A percentile compares a stretch with the other conserved stretches of the same genome.
These are phyloP conservation scores for Etheostoma perlongum DNA, from an alignment of 2,797 vertebrate species.

Conservation along the genomic window DNA sequence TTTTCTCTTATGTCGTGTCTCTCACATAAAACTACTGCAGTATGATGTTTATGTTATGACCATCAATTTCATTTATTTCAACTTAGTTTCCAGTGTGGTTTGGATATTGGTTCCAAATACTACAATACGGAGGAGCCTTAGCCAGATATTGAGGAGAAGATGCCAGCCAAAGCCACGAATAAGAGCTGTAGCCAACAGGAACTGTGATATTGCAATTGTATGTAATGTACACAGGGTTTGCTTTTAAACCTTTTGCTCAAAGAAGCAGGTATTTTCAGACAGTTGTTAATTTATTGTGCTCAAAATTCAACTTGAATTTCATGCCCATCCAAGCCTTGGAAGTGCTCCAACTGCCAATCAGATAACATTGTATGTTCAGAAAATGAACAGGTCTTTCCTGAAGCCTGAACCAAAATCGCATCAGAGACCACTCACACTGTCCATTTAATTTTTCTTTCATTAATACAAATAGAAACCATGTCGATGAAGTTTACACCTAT, in stretches of 20 bases:
- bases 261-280: slow-evolving; percentile 7
- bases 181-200: slow-evolving; percentile 3
- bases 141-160: slow-evolving; percentile 32
- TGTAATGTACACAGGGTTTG: not conserved
- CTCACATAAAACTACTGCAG: slow-evolving; percentile 4
- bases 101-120: slow-evolving; percentile 29
- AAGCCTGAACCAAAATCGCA: not conserved
- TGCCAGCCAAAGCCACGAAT: slow-evolving; percentile 17
- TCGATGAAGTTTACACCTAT: slow-evolving; percentile 19
- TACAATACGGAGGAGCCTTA: slow-evolving; percentile 9
- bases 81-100: slow-evolving; percentile 43
- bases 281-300: not conserved
- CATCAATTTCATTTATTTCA: slow-evolving; percentile 39
- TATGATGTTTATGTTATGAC: slow-evolving; percentile 30
- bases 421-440: slow-evolving; percentile 22
- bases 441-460: slow-evolving; percentile 10
- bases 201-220: not conserved
- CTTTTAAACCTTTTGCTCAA: slow-evolving; percentile 3
- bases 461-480: slow-evolving; percentile 51
- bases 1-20: slow-evolving; percentile 7
- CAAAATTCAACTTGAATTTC: not conserved
- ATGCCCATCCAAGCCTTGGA: slow-evolving; percentile 3
- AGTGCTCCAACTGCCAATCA: slow-evolving; percentile 21
- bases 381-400: slow-evolving; percentile 23
- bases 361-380: not conserved